Evolutionary conservation across 1,140 invertebrate genomes (phyloP).

Genomic region (Watersipora subatra): DNA sequence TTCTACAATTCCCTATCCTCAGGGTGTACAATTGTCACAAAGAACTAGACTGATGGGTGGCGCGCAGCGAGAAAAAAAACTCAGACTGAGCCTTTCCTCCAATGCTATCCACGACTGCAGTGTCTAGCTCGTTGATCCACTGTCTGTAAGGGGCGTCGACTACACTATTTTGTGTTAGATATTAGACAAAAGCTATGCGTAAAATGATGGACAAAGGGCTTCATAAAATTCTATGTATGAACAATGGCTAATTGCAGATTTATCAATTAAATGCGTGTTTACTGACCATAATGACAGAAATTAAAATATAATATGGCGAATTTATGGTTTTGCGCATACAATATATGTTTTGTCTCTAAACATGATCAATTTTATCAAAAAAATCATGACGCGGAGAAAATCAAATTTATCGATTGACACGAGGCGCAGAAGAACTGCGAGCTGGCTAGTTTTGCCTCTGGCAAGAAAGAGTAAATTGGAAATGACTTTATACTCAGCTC

Average conservation of each 20-base stretch:
- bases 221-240: neutral
- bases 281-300: neutral
- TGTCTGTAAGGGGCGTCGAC: too few species aligned
- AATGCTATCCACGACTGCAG: too few species aligned
- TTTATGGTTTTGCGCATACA: neutral
- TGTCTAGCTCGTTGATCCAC: too few species aligned
- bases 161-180: too few species aligned
- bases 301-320: neutral
- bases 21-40: too few species aligned
- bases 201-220: too few species aligned
- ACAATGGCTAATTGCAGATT: neutral
- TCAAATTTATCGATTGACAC: neutral
- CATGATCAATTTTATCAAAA: neutral
- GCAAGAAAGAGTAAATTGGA: neutral
- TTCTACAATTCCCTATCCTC: too few species aligned
- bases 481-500: neutral
- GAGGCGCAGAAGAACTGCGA: neutral
- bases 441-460: neutral
- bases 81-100: too few species aligned
- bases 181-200: too few species aligned
- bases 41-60: too few species aligned
- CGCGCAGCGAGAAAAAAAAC: too few species aligned
- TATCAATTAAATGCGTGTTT: neutral
- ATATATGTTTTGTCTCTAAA: neutral
- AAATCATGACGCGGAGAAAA: neutral